Evolutionary conservation across 2,113 vertebrate species (phyloP).

Genomic region (Heterotilapia buettikoferi): DNA sequence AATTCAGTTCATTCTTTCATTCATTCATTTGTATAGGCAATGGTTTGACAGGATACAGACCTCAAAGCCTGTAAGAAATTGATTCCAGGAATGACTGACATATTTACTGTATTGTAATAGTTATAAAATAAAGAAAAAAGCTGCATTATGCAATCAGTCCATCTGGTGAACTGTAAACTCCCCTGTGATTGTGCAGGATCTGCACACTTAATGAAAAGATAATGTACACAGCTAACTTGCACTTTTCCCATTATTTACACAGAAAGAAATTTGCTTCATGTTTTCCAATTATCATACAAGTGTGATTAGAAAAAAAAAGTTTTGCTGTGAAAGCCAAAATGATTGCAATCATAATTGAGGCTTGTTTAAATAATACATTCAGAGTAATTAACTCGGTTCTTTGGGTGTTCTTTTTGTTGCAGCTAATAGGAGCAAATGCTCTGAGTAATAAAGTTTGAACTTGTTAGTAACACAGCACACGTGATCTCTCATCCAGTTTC

Average conservation of each 20-base stretch:
- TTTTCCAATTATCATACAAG: background rate
- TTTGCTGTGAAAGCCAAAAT: background rate
- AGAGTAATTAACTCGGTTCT: background rate
- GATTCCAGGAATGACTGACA: background rate
- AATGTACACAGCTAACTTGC: fast-evolving
- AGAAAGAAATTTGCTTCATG: background rate
- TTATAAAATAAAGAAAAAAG: background rate
- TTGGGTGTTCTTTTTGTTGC: background rate
- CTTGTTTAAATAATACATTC: background rate
- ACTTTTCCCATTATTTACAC: background rate
- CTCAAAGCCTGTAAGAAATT: background rate
- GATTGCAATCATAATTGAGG: background rate
- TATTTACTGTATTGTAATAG: background rate
- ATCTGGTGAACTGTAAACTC: background rate
- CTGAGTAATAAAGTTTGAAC: background rate
- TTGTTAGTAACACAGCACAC: background rate
- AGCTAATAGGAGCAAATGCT: background rate
- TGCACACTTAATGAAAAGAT: background rate
- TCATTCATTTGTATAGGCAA: background rate
- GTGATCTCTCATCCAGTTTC: background rate
- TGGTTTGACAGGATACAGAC: slow-evolving; percentile 18
- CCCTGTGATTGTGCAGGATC: background rate
- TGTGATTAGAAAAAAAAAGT: background rate
- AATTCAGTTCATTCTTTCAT: background rate
- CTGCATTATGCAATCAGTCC: background rate